Evolutionary conservation across 1,140 invertebrate species (phyloP).

Genomic region (Rhynchophorus ferrugineus): DNA sequence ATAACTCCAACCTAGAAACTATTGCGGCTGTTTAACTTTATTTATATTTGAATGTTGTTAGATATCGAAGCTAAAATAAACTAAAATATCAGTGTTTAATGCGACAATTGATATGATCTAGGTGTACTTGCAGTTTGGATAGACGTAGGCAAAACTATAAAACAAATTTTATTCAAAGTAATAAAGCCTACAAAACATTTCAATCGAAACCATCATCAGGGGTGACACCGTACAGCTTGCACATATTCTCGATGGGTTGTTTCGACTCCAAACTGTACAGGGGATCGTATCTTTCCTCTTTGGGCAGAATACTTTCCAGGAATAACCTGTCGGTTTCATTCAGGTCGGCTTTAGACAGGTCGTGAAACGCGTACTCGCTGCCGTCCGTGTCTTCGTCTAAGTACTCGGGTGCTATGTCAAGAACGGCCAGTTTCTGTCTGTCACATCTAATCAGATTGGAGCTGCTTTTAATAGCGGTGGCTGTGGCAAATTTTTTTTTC

Average conservation of each 20-base stretch:
- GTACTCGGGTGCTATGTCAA: conserved; percentile 14
- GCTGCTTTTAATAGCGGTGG: neutral
- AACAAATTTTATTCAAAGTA: no score
- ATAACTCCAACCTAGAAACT: no score
- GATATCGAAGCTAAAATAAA: no score
- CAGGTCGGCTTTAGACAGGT: conserved; percentile 12
- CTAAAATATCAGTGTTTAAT: no score
- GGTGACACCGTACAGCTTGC: conserved; percentile 6
- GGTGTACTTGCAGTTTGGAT: no score
- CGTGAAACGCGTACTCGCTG: conserved; percentile 11
- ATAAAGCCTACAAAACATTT: no score
- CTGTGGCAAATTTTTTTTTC: neutral
- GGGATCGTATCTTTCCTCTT: neutral
- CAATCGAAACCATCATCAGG: conserved; percentile 5
- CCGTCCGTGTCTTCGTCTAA: conserved; percentile 14
- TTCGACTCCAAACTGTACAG: conserved; percentile 6
- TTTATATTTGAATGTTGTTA: no score
- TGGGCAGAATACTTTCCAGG: conserved; percentile 4
- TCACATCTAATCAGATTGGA: conserved; percentile 4
- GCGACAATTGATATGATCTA: no score
- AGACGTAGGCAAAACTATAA: no score
- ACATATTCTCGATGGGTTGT: conserved; percentile 15
- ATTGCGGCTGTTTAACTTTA: no score
- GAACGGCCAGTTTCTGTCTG: conserved; percentile 8
- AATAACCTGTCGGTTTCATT: conserved; percentile 11